phyloP scores from a whole-genome alignment of 2,888 invertebrate genomes.

The Timandra comae region DNA sequence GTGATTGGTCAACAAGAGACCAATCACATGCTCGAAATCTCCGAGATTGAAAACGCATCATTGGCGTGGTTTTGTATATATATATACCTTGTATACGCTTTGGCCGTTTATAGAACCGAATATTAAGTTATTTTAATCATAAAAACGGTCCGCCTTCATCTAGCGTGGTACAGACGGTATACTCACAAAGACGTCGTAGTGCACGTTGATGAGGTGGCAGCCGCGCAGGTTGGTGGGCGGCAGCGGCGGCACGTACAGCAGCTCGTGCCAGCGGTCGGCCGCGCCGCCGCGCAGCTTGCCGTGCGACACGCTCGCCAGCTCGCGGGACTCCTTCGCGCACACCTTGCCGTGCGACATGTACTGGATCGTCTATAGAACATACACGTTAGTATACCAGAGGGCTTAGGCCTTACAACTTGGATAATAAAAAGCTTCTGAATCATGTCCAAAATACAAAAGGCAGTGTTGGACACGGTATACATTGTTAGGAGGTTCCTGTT shows the following conservation, averaged over 20 bases:
- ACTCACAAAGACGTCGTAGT: constrained; percentile 94
- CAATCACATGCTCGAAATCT: background rate
- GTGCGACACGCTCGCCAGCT: constrained; percentile 85
- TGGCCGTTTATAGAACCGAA: too few relatives aligned
- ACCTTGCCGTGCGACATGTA: constrained; percentile 91
- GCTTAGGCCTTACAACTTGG: too few relatives aligned
- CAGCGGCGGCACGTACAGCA: constrained; percentile 93
- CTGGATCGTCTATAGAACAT: constrained; percentile 89
- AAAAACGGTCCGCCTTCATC: too few relatives aligned
- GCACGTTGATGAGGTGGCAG: constrained; percentile 94
- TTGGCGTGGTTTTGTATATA: background rate
- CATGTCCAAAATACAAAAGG: too few relatives aligned
- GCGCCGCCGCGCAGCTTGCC: constrained; percentile 90
- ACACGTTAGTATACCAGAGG: too few relatives aligned
- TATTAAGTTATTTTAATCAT: too few relatives aligned
- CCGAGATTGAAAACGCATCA: background rate
- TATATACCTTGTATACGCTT: too few relatives aligned
- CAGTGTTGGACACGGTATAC: too few relatives aligned
- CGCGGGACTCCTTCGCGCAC: constrained; percentile 90
- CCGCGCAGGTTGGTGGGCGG: constrained; percentile 96
- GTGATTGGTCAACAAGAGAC: too few relatives aligned
- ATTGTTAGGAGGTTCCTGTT: too few relatives aligned
- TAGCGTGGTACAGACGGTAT: too few relatives aligned
- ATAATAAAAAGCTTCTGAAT: too few relatives aligned
- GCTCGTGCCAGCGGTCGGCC: constrained; percentile 91